Evolutionary conservation across 1,140 invertebrate genomes (phyloP).

Genomic region (Brachionus asplanchnoidis): DNA sequence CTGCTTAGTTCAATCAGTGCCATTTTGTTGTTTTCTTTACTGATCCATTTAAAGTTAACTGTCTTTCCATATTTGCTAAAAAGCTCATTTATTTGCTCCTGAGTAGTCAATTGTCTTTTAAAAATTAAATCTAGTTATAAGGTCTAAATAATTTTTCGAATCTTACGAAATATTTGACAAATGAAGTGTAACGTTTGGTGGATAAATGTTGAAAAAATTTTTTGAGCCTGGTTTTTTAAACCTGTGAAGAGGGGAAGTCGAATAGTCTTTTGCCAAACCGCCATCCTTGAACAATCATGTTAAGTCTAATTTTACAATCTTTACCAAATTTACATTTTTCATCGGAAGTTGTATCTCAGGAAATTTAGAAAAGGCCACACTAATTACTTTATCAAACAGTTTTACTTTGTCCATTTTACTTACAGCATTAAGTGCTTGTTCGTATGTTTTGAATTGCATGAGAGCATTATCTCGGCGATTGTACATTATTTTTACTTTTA

Average conservation of each 20-base stretch:
- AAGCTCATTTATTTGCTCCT: slow-evolving; percentile 44
- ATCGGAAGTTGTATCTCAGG: slow-evolving; percentile 95
- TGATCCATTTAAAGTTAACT: slow-evolving; percentile 57
- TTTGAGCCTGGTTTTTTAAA: slow-evolving; percentile 99
- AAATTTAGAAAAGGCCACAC: slow-evolving; percentile 94
- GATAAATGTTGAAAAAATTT: slow-evolving; percentile 99
- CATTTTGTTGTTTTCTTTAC: slow-evolving; percentile 94
- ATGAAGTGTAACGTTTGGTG: slow-evolving; percentile 92
- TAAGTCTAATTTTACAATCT: neutral
- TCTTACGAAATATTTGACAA: slow-evolving; percentile 90
- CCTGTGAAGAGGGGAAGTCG: slow-evolving; percentile 87
- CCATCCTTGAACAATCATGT: slow-evolving; percentile 65
- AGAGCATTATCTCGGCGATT: slow-evolving; percentile 99
- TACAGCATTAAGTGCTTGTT: slow-evolving; percentile 79
- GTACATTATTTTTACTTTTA: slow-evolving; percentile 97
- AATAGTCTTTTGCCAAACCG: slow-evolving; percentile 94
- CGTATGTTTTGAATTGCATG: slow-evolving; percentile 94
- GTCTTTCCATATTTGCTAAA: slow-evolving; percentile 39
- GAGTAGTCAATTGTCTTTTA: slow-evolving; percentile 44
- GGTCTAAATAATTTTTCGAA: neutral
- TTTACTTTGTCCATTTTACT: slow-evolving; percentile 90
- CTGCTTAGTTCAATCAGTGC: slow-evolving; percentile 88
- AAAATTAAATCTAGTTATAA: neutral
- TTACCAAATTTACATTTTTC: slow-evolving; percentile 67
- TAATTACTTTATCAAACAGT: slow-evolving; percentile 89